Conservation (phyloP, 2,888 invertebrate genomes). For the Helicoverpa assulta region DNA sequence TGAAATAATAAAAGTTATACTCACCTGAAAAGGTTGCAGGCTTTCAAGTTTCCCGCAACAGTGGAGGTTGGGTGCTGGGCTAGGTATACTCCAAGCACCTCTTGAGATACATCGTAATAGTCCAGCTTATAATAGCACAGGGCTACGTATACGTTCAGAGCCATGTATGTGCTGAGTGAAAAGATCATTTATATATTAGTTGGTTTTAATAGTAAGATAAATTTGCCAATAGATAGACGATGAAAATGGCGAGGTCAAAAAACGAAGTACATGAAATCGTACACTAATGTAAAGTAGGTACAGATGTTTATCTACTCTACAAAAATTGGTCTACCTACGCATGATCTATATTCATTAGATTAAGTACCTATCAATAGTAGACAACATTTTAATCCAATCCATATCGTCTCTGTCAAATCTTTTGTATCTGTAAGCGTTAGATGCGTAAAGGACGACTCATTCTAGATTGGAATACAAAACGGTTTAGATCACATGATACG, state of each 20-base stretch:
- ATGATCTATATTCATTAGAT: not conserved
- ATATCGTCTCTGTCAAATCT: conserved; percentile 79
- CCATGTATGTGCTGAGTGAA: conserved; percentile 94
- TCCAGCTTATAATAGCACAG: conserved; percentile 99
- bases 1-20: too few relatives aligned
- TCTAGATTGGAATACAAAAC: not conserved
- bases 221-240: too few relatives aligned
- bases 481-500: too few relatives aligned
- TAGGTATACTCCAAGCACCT: conserved; percentile 98
- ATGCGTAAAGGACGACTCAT: not conserved
- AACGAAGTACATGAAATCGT: too few relatives aligned
- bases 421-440: conserved; percentile 78
- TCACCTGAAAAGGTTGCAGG: conserved; percentile 92
- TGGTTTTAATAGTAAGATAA: too few relatives aligned
- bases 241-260: too few relatives aligned
- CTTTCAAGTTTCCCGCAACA: conserved; percentile 98
- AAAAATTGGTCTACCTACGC: not conserved
- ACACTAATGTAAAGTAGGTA: too few relatives aligned
- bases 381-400: conserved; percentile 82
- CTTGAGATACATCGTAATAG: conserved; percentile 99
- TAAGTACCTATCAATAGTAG: conserved; percentile 70
- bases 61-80: conserved; percentile 98
- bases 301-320: too few relatives aligned
- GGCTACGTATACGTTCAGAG: conserved; percentile 99
- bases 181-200: not conserved